phyloP scores from a whole-genome alignment of 1,140 invertebrate genomes.

The Saccostrea glomerata region DNA sequence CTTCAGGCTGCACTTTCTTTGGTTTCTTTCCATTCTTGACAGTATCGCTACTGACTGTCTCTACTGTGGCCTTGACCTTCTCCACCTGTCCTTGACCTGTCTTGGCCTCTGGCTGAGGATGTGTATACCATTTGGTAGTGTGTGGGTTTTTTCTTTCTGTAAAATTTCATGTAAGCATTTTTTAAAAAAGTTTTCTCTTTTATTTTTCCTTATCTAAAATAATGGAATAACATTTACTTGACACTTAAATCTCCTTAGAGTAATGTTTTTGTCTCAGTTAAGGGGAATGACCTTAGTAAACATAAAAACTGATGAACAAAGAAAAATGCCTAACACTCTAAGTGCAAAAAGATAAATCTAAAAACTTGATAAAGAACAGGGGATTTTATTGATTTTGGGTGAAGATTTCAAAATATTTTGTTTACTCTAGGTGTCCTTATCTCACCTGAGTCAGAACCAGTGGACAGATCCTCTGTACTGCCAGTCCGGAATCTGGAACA shows the following conservation, averaged over 20 bases:
- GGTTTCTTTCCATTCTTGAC: conserved; percentile 21
- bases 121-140: not conserved
- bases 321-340: not conserved
- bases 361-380: not conserved
- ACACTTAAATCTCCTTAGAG: too few relatives aligned
- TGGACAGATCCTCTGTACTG: not conserved
- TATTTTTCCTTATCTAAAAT: too few relatives aligned
- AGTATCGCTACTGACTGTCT: not conserved
- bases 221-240: too few relatives aligned
- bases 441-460: not conserved
- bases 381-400: conserved; percentile 11
- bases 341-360: not conserved
- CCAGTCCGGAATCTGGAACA: conserved; percentile 3
- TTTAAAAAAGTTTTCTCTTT: too few relatives aligned
- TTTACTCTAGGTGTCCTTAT: not conserved
- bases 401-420: not conserved
- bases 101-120: not conserved
- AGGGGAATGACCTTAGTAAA: not conserved
- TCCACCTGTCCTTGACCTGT: not conserved
- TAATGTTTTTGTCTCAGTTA: too few relatives aligned
- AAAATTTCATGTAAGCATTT: not conserved
- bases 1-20: not conserved
- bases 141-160: not conserved
- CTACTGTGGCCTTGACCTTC: not conserved
- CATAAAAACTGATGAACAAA: not conserved